A percentile compares a stretch with the other conserved stretches of the same genome.
Evolutionary conservation across 2,888 invertebrate species (phyloP).

Genomic region (Campoplex capitator): DNA sequence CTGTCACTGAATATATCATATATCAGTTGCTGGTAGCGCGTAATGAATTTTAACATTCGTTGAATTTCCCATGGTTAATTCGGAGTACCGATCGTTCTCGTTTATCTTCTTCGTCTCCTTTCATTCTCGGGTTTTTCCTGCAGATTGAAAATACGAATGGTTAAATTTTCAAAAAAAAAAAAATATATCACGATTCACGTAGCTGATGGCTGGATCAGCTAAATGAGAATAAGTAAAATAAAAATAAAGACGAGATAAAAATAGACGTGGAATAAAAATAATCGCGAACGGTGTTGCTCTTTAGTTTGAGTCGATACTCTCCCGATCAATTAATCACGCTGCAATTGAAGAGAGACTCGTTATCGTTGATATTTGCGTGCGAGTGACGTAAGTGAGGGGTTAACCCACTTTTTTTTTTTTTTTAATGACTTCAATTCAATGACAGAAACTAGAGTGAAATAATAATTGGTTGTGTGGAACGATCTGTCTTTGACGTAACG

Average conservation of each 20-base stretch:
- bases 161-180: constrained; percentile 7
- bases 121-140: neutral
- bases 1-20: constrained; percentile 33
- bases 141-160: constrained; percentile 8
- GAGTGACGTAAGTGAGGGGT: constrained; percentile 27
- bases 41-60: constrained; percentile 41
- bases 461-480: constrained; percentile 43
- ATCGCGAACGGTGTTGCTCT: constrained; percentile 15
- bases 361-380: constrained; percentile 42
- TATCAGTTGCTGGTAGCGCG: constrained; percentile 19
- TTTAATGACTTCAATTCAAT: constrained; percentile 41
- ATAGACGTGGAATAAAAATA: constrained; percentile 1
- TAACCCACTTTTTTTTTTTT: constrained; percentile 46
- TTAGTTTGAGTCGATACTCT: constrained; percentile 30
- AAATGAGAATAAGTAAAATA: constrained; percentile 21
- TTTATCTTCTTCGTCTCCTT: constrained; percentile 32
- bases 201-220: neutral
- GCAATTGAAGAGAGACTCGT: constrained; percentile 52
- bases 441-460: constrained; percentile 36
- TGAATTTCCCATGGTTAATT: constrained; percentile 42
- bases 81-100: constrained; percentile 12
- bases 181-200: neutral
- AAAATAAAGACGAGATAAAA: constrained; percentile 20
- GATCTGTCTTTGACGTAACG: neutral
- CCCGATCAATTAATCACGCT: constrained; percentile 59